A percentile compares a stretch with the other conserved stretches of the same genome.
phyloP scores from a whole-genome alignment of 2,888 invertebrate genomes.

The Dioctria rufipes region DNA sequence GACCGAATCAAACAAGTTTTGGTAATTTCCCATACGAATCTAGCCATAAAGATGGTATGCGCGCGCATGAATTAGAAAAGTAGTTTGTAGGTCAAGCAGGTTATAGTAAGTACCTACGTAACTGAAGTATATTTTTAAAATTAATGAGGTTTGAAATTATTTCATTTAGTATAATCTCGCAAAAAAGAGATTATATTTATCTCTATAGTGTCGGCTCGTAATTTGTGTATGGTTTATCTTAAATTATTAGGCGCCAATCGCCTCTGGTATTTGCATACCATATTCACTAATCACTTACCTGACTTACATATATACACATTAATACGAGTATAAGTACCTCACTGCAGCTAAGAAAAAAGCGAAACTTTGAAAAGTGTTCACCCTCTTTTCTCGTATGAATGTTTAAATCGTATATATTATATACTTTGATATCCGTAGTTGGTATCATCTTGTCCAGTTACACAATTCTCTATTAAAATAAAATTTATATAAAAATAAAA shows the following conservation, averaged over 20 bases:
- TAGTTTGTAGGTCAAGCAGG: conserved; percentile 30
- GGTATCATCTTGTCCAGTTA: conserved; percentile 23
- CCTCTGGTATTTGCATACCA: conserved; percentile 23
- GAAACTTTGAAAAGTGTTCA: too few species aligned
- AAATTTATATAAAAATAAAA: conserved; percentile 10
- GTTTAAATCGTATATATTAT: background rate
- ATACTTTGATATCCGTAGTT: too few species aligned
- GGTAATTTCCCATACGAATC: background rate
- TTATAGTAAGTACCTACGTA: background rate
- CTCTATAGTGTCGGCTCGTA: background rate
- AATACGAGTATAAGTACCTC: too few species aligned
- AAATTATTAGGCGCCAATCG: conserved; percentile 18
- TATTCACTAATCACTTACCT: too few species aligned
- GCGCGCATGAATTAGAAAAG: background rate
- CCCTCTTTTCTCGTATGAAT: background rate
- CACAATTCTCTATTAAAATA: conserved; percentile 21
- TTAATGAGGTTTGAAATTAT: background rate
- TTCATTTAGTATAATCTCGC: background rate
- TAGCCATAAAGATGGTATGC: background rate
- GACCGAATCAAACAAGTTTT: background rate
- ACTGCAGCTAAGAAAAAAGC: too few species aligned
- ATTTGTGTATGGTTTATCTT: background rate
- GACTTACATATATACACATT: too few species aligned
- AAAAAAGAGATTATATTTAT: too few species aligned
- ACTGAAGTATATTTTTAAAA: conserved; percentile 26